These are phyloP conservation scores for Lutjanus argentimaculatus DNA, from an alignment of 2,797 vertebrate species.

Conservation along the genomic window DNA sequence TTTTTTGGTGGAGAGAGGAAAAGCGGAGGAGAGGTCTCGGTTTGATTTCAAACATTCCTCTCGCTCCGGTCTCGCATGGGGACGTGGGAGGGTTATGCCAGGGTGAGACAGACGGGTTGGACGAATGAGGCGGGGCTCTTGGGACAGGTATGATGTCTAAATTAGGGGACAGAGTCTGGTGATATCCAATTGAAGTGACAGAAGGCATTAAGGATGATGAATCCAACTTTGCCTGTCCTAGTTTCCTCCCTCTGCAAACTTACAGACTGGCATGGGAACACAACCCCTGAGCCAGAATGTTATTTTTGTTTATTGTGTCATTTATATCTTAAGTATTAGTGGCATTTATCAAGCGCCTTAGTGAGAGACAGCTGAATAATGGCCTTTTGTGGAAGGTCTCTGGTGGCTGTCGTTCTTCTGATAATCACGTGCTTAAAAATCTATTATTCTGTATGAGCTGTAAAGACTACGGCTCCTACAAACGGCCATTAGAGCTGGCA, in stretches of 20 bases:
- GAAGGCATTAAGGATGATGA: constrained; percentile 73
- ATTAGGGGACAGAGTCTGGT: constrained; percentile 69
- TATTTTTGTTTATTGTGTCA: constrained; percentile 73
- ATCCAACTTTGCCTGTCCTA: constrained; percentile 76
- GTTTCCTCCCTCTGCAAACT: constrained; percentile 64
- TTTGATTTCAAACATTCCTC: constrained; percentile 42
- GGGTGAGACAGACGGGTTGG: constrained; percentile 64
- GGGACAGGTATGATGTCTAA: constrained; percentile 76
- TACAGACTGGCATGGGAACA: constrained; percentile 51
- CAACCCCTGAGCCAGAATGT: constrained; percentile 41
- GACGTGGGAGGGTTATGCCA: constrained; percentile 42
- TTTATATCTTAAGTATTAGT: constrained; percentile 61
- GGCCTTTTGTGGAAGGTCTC: constrained; percentile 49
- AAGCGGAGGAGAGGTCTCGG: constrained; percentile 31
- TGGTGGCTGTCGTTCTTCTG: constrained; percentile 54
- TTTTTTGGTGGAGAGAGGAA: too few relatives aligned
- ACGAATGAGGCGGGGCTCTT: constrained; percentile 46
- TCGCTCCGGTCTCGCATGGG: constrained; percentile 23
- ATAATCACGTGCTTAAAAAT: constrained; percentile 72
- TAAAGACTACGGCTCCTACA: constrained; percentile 59
- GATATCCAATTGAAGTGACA: constrained; percentile 73
- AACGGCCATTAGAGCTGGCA: constrained; percentile 59
- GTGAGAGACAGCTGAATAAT: constrained; percentile 64
- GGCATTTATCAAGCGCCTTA: constrained; percentile 50
- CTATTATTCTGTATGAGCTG: constrained; percentile 59